These are phyloP conservation scores for Melinaea marsaeus DNA, from an alignment of 2,888 invertebrate species.

Conservation along the genomic window DNA sequence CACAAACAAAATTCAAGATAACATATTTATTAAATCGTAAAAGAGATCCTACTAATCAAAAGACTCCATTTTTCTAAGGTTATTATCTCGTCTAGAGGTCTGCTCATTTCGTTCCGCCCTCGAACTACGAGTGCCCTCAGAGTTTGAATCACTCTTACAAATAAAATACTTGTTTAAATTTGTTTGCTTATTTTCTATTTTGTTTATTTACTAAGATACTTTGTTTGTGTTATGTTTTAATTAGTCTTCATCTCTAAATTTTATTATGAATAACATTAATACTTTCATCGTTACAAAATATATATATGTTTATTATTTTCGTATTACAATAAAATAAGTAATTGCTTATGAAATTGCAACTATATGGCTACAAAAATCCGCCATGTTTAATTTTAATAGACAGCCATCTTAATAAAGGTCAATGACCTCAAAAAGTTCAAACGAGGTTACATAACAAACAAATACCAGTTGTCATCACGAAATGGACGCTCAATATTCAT, in stretches of 20 bases:
- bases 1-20: no score
- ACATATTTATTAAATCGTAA: background rate
- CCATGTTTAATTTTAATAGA: background rate
- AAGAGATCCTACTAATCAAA: background rate
- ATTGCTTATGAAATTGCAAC: no score
- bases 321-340: no score
- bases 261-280: background rate
- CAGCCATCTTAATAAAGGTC: constrained; percentile 8
- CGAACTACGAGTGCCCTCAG: constrained; percentile 44
- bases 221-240: background rate
- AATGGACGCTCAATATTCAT: constrained; percentile 9
- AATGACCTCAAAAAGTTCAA: constrained; percentile 41
- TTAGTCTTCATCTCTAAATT: background rate
- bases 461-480: constrained; percentile 6
- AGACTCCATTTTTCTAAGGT: constrained; percentile 21
- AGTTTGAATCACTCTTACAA: constrained; percentile 6
- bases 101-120: constrained; percentile 67
- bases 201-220: constrained; percentile 3
- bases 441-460: constrained; percentile 44
- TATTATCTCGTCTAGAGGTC: constrained; percentile 66
- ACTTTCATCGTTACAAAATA: background rate
- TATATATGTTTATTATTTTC: background rate
- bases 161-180: constrained; percentile 4
- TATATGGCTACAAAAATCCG: background rate
- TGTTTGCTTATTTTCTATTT: constrained; percentile 1